Conservation (phyloP, 2,113 vertebrate species). For the Erythrocercus mccallii region DNA sequence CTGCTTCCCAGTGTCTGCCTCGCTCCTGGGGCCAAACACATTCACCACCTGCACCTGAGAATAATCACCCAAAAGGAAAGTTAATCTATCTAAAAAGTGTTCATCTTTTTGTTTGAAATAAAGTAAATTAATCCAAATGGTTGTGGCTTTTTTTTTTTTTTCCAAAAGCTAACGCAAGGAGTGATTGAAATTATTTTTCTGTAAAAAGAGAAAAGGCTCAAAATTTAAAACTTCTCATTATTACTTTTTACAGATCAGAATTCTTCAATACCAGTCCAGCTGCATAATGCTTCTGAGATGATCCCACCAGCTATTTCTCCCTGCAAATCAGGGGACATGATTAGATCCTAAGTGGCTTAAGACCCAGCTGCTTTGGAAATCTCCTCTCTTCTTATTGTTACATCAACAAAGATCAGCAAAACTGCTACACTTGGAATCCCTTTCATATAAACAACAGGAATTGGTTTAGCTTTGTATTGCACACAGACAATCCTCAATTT, state of each 20-base stretch:
- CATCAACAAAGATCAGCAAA: constrained; percentile 24
- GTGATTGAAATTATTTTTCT: not conserved
- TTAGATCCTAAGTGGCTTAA: constrained; percentile 24
- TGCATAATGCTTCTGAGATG: not conserved
- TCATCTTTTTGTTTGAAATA: not conserved
- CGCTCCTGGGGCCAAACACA: not conserved
- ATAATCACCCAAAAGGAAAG: not conserved
- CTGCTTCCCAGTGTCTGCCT: not conserved
- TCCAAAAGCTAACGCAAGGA: accelerated
- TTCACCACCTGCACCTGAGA: not conserved
- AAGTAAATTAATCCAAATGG: not conserved
- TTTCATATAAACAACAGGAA: constrained; percentile 1
- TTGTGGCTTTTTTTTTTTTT: not conserved
- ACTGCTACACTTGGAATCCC: not conserved
- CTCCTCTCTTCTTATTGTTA: not conserved
- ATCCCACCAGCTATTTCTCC: not conserved
- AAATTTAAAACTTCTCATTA: not conserved
- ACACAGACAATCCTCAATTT: not conserved
- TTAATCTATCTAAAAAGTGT: not conserved
- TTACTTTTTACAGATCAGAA: not conserved
- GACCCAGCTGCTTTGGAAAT: not conserved
- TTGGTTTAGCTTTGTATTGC: not conserved
- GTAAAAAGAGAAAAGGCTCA: not conserved
- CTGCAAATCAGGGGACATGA: not conserved
- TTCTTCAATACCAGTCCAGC: not conserved